Base-by-base conservation (phyloP, 2,888 invertebrate species). In the Andrena bucephala region DNA sequence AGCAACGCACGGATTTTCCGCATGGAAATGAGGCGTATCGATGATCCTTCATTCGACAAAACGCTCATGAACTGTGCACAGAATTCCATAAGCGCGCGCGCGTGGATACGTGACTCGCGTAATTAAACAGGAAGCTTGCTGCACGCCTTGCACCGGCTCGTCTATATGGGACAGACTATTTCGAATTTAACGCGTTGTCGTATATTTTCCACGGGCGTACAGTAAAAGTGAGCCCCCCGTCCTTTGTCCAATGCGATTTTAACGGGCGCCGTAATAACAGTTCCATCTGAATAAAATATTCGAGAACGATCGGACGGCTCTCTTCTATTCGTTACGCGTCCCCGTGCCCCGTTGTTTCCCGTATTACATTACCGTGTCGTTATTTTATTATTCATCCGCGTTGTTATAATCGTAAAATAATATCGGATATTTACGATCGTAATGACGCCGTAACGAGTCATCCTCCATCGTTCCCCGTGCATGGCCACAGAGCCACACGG, bases 31-130 rank as follows among this genome's bases (percentile, higher is more conserved):
- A 36, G 63, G 50, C 10, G 48, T 29, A 33, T 13, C 70, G 59
- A 60, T 71, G 66, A 80, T 71, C 67, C 71, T 71, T 66, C 60
- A 62, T 77, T 70, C 52, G 71, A 36, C 77, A 62, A 77, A 80
- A 77, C 62, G 67, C 42, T 66, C 60, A 29, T 77, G 66, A 57
- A 69, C 29, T 27, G 48, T 24, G 57, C 57, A 48, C 50, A 59
- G 77, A 77, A 79, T 77, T 76, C 69, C 48, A 63, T 63, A 24
- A 59, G 48, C 78, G 70, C 33, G 67, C 36, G 20, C 48, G 24
- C 42, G 42, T 42, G 42, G 20, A 16, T 71, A 79, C 81, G 81
- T 63, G 79, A 81, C 69, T 42, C 13, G 79, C 29, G 57, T 81
- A 78, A 81, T 78, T 81, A 72, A 78, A 36, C 31, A 10, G 10